Evolutionary conservation across 2,113 vertebrate species (phyloP), one percentile per base, ranked within the genome.

Genomic region (Chloropsis cyanopogon): DNA sequence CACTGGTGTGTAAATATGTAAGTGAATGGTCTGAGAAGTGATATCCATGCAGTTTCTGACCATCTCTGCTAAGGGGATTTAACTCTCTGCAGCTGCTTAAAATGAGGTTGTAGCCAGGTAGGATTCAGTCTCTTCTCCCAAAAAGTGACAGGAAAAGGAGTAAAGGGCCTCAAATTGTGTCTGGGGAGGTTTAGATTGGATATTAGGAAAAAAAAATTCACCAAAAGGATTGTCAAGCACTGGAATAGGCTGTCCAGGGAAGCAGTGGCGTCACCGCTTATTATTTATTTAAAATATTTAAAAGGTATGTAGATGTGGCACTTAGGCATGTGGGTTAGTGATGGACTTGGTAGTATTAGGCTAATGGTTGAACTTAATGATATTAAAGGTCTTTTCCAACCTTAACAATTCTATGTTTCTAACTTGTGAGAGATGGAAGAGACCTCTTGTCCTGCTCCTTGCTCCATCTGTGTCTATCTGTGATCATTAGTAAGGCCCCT

Each of bases 291-390:
- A n/a, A n/a, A n/a, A n/a, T n/a, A n/a, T 57, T 63, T 26, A 16
- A 46, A 57, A 89, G 21, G 16, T 1, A 0, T 7, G 39, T 50
- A 25, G n/a, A n/a, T 9, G 12, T 37, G 13, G 14, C 1, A 5
- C 13, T 12, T 17, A 24, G 42, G 4, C 23, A 47, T 0, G 1
- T 21, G 50, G 10, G 20, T 72, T 64, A 56, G 10, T 64, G 33
- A 33, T 52, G 39, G 14, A 11, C 14, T 64, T 47, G 21, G 17
- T 11, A 39, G 49, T 29, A 28, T 6, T 25, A 13, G 7, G 21
- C 42, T 77, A 11, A 22, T 2, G 4, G 18, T n/a, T 92, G 54
- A 42, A 61, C 7, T 65, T 7, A 0, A 52, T 39, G 5, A 12
- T 78, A 8, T 52, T 61, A 41, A 33, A 12, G 20, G 13, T 76